Evolutionary conservation across 2,113 vertebrate species (phyloP).

Genomic region (Trochalopteron elliotii): DNA sequence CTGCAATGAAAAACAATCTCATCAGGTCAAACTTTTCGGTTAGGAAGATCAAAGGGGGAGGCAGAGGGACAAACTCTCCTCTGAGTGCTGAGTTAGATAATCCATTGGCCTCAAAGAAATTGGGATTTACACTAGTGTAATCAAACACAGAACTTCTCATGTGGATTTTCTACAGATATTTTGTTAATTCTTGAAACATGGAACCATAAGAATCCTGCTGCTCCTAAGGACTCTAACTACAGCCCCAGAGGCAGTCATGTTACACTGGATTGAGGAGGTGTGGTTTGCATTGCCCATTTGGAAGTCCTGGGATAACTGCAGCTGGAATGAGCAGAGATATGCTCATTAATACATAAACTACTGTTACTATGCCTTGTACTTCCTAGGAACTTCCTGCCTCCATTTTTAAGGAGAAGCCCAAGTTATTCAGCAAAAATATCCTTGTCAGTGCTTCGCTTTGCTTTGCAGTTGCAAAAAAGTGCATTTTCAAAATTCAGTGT

Average conservation of each 20-base stretch:
- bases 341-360: neutral
- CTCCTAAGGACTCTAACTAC: neutral
- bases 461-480: neutral
- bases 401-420: neutral
- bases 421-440: neutral
- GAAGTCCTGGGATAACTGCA: neutral
- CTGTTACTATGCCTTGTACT: neutral
- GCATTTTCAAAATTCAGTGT: neutral
- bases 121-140: neutral
- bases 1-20: neutral
- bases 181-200: neutral
- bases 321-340: neutral
- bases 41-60: slow-evolving; percentile 17
- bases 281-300: neutral
- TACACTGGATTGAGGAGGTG: neutral
- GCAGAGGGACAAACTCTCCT: neutral
- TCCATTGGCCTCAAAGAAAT: neutral
- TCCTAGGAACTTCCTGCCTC: neutral
- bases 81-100: neutral
- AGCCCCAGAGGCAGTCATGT: neutral
- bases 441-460: neutral
- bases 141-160: neutral
- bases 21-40: neutral
- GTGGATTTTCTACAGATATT: neutral
- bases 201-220: neutral